Conservation (phyloP, 2,888 invertebrate species). For the Epinotia brunnichana region DNA sequence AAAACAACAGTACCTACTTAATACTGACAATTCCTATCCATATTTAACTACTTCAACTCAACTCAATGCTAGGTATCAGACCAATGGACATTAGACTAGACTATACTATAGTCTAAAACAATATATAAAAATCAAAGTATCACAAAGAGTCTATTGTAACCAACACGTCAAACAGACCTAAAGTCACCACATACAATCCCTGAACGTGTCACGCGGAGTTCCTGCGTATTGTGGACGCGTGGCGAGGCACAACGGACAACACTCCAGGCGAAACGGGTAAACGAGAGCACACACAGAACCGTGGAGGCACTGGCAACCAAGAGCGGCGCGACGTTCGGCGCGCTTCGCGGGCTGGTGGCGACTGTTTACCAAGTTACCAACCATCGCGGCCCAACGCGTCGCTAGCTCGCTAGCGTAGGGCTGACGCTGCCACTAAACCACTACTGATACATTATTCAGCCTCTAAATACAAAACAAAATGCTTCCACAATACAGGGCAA, state of each 20-base stretch:
- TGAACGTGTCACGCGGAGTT: slow-evolving; percentile 61
- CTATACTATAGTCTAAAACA: not conserved
- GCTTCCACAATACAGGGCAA: not conserved
- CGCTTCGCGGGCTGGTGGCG: slow-evolving; percentile 66
- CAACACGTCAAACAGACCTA: slow-evolving; percentile 32
- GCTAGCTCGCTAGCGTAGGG: slow-evolving; percentile 54
- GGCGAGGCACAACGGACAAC: slow-evolving; percentile 46
- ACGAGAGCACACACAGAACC: slow-evolving; percentile 45
- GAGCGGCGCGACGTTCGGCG: slow-evolving; percentile 60
- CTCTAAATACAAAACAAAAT: not conserved
- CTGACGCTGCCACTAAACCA: slow-evolving; percentile 28
- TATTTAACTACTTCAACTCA: not conserved
- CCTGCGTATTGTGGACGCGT: slow-evolving; percentile 70
- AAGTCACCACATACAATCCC: slow-evolving; percentile 52
- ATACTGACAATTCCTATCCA: slow-evolving; percentile 1
- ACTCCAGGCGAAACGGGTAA: slow-evolving; percentile 44
- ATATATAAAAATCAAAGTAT: not conserved
- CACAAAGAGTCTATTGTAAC: slow-evolving; percentile 28
- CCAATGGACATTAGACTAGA: not conserved
- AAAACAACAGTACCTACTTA: not conserved
- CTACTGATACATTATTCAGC: not conserved
- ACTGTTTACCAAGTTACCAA: slow-evolving; percentile 73
- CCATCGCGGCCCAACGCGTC: slow-evolving; percentile 58
- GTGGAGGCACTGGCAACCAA: slow-evolving; percentile 30
- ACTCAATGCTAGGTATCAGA: not conserved